Evolutionary conservation across 2,888 invertebrate species (phyloP), one percentile per base, ranked within the genome.

Genomic region (Drosophila kambysellisi): DNA sequence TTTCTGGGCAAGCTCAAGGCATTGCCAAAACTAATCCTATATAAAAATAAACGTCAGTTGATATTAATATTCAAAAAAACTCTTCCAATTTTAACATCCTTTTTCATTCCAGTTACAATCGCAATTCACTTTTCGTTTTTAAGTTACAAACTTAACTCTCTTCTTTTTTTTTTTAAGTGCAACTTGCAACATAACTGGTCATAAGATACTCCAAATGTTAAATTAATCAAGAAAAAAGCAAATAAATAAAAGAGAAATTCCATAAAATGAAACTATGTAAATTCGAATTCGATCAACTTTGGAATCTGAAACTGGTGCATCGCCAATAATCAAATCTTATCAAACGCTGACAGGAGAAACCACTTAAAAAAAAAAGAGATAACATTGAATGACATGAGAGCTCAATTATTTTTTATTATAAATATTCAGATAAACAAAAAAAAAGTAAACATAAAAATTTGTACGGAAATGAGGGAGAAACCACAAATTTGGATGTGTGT

Each of bases 391-490:
- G 17, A 29, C 25, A 43, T 33, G 35, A 43, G 58, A 61, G 33
- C 25, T 58, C 15, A 58, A 62, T 25, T 25, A 62, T n/a, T 32
- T 25, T 61, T 73, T 74, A 77, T 74, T 71, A 77, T 61, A 64
- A 77, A 77, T 70, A 77, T 56, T 25, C n/a, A 56, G 54, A 43
- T 29, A 41, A 62, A 72, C 39, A 48, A 65, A 70, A 74, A 73
- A 52, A 51, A 35, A 30, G 29, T 62, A 75, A 6, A 66, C 61
- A 65, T n/a, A 33, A 6, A 25, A 30, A 56, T 69, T 63, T 56
- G 51, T 67, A 61, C 52, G 57, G 35, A 39, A 41, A 62, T 35
- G 25, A 50, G 25, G 32, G 71, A 46, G 51, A 33, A 29, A 58
- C 30, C 50, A 50, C 51, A 12, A 15, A 25, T 15, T n/a, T 35